Conservation (phyloP, 1,140 invertebrate species). For the Bathynomus jamesi region DNA sequence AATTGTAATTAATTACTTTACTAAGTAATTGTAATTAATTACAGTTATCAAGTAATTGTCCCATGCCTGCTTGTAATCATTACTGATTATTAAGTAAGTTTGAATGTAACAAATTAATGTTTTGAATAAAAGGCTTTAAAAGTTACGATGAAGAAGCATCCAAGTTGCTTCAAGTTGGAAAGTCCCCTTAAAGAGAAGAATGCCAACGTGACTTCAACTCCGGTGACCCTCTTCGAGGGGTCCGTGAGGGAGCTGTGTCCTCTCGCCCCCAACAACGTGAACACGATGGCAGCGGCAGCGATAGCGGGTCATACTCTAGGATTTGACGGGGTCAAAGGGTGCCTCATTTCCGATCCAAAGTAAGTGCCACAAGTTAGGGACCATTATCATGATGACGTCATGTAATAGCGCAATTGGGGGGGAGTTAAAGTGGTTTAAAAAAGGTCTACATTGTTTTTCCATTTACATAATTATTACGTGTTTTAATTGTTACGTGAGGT, state of each 20-base stretch:
- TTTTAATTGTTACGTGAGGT: neutral
- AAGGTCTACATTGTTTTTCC: too few species aligned
- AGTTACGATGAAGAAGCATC: slow-evolving; percentile 57
- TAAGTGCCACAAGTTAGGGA: slow-evolving; percentile 37
- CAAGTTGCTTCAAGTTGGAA: slow-evolving; percentile 48
- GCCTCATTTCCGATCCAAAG: slow-evolving; percentile 51
- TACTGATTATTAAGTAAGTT: too few species aligned
- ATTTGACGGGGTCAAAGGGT: slow-evolving; percentile 52
- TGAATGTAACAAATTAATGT: too few species aligned
- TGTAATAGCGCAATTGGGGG: neutral
- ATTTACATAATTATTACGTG: neutral
- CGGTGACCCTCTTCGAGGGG: slow-evolving; percentile 50
- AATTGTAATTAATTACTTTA: too few species aligned
- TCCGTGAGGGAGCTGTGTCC: slow-evolving; percentile 51
- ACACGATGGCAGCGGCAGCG: slow-evolving; percentile 54
- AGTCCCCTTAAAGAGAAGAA: slow-evolving; percentile 46
- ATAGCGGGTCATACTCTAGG: slow-evolving; percentile 54
- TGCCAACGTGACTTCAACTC: slow-evolving; percentile 40
- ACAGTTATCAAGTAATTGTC: too few species aligned
- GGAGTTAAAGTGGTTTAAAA: too few species aligned
- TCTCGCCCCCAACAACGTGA: slow-evolving; percentile 57
- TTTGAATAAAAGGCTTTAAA: slow-evolving; percentile 51
- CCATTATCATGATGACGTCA: neutral
- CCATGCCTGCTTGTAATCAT: too few species aligned
- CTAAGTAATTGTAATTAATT: too few species aligned